A percentile compares a stretch with the other conserved stretches of the same genome.
These are phyloP conservation scores for Microctonus brassicae DNA, from an alignment of 2,888 invertebrate genomes.

Conservation along the genomic window DNA sequence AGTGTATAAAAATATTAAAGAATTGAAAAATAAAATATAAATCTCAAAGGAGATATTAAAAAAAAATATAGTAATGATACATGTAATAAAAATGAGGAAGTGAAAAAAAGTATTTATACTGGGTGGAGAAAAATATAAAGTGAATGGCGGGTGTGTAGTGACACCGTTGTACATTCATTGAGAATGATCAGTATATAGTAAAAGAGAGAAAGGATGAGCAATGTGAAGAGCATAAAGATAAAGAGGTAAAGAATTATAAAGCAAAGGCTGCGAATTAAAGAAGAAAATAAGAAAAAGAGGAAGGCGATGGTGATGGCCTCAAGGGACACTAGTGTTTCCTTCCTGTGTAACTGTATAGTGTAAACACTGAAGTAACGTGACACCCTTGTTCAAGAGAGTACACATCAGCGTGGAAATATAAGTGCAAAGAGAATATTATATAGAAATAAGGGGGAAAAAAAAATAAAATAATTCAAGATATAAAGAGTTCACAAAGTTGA, in stretches of 20 bases:
- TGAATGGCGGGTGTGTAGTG: too few species aligned
- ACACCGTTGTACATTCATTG: neutral
- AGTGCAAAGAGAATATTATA: neutral
- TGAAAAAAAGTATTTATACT: too few species aligned
- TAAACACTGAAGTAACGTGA: conserved; percentile 59
- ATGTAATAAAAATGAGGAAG: too few species aligned
- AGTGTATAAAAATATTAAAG: neutral
- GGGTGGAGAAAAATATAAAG: too few species aligned
- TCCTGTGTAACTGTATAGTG: conserved; percentile 67
- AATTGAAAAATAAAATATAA: neutral
- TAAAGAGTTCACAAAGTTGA: neutral
- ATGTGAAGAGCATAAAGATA: too few species aligned
- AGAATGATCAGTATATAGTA: too few species aligned
- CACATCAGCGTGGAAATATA: neutral
- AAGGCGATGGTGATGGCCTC: conserved; percentile 32
- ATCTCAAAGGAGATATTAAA: too few species aligned
- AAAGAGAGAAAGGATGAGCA: too few species aligned
- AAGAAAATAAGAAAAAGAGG: conserved; percentile 19
- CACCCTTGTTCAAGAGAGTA: conserved; percentile 45
- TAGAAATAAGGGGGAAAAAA: neutral
- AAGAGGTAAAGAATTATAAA: too few species aligned
- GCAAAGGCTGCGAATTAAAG: neutral
- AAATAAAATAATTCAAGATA: too few species aligned
- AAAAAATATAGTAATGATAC: too few species aligned
- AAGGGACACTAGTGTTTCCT: conserved; percentile 66